Evolutionary conservation across 1,140 invertebrate genomes (phyloP).

Genomic region (honey bee (Apis mellifera)): Amel_HAv3.1 CM009940.2:460501-461000

Average conservation of each 20-base stretch:
- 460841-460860: background rate
- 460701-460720: slow-evolving; percentile 58
- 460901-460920: background rate
- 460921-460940: no score
- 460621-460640: slow-evolving; percentile 59
- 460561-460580: background rate
- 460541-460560: background rate
- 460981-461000: background rate
- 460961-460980: background rate
- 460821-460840: background rate
- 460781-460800: slow-evolving; percentile 1
- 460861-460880: background rate
- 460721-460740: slow-evolving; percentile 62
- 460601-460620: slow-evolving; percentile 39
- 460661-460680: slow-evolving; percentile 30
- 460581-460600: slow-evolving; percentile 51
- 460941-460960: background rate
- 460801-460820: background rate
- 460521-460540: no score
- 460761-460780: slow-evolving; percentile 8
- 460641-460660: slow-evolving; percentile 36
- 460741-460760: slow-evolving; percentile 68
- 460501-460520: background rate
- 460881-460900: slow-evolving; percentile 3
- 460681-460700: slow-evolving; percentile 66